A percentile compares a stretch with the other conserved stretches of the same genome.
phyloP scores from a whole-genome alignment of 2,113 vertebrate genomes.

The Sialia sialis region DNA sequence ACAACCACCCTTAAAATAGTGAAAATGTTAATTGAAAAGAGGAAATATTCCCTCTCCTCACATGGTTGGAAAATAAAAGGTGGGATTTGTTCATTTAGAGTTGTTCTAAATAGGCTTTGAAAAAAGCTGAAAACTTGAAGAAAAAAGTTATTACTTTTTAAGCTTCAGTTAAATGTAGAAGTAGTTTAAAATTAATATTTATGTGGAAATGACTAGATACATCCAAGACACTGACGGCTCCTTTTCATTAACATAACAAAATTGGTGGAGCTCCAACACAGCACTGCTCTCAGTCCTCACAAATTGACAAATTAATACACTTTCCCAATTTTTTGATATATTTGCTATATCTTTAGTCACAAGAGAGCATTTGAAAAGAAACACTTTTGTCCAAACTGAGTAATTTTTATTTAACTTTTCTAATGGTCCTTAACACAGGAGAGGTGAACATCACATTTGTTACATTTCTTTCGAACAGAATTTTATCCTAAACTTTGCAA shows the following conservation, averaged over 20 bases:
- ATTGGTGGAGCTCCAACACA: neutral
- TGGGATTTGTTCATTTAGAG: neutral
- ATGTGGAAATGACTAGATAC: neutral
- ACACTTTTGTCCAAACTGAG: neutral
- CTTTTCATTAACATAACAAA: neutral
- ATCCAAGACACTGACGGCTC: neutral
- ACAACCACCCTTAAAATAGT: neutral
- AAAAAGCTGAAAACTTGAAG: neutral
- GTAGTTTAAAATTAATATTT: neutral
- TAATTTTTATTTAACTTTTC: neutral
- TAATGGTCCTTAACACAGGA: neutral
- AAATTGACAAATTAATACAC: neutral
- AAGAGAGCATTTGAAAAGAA: neutral
- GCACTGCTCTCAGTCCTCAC: neutral
- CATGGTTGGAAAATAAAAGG: neutral
- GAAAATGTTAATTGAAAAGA: neutral
- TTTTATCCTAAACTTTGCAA: neutral
- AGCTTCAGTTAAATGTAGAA: neutral
- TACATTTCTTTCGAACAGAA: neutral
- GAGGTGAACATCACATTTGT: neutral
- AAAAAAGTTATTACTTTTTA: neutral
- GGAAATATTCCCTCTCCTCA: neutral
- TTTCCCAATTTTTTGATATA: neutral
- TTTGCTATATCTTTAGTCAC: neutral
- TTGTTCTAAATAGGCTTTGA: neutral